Evolutionary conservation across 1,140 invertebrate species (phyloP), one percentile per base, ranked within the genome.

Genomic region (Drosophila leontia): DNA sequence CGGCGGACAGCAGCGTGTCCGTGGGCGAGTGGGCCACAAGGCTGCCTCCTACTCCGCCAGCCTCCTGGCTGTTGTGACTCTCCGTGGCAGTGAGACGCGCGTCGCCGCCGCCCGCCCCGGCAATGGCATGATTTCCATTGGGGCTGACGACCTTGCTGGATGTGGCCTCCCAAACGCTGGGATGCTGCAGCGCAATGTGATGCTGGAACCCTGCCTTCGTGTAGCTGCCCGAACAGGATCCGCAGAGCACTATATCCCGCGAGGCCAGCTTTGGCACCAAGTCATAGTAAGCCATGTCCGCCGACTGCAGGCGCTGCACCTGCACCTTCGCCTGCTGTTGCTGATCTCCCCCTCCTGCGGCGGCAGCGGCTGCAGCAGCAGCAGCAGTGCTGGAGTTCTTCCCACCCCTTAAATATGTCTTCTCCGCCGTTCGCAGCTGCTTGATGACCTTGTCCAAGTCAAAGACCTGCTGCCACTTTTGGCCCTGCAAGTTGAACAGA

Each of bases 401-500:
- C 0, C 79, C 82, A 3, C 81, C 90, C 6, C 88, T 82, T n/a
- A 86, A 23, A 48, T 90, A 83, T 3, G 71, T 72, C 47, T 92
- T 92, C 42, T 92, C 91, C 2, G 91, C 87, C 12, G 78, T 72
- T 17, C 91, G 87, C 3, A 92, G 39, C 45, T 92, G 91, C 23
- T 92, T 92, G 26, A 92, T 78, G n/a, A 92, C 67, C 55, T 92
- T 92, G 17, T 92, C 91, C 62, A 92, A 45, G 59, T 92, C 91
- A 5, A 92, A 92, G 26, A 86, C 61, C 56, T 88, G 82, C 23
- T 86, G 82, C 91, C 91, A 92, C 29, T 91, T 91, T 32, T 92
- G 91, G 1, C 87, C 84, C 51, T 92, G 91, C 61, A 91, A 48
- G 39, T 64, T 51, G 29, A 67, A 50, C 19, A 91, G 41, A 0